phyloP scores from a whole-genome alignment of 2,113 vertebrate species.

The Sebastes fasciatus region DNA sequence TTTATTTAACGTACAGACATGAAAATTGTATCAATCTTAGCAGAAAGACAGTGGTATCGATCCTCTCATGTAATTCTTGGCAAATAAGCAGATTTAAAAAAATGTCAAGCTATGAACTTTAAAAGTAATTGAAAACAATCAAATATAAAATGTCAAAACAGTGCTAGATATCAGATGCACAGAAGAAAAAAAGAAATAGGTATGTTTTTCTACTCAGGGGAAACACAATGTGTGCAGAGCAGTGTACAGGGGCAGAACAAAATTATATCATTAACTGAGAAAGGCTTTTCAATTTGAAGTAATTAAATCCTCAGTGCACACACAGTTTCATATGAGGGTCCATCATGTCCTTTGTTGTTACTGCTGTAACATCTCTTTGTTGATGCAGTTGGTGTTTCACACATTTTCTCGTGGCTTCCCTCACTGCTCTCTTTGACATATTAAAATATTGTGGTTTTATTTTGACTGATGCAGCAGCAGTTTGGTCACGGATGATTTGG shows the following conservation, averaged over 20 bases:
- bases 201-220: not conserved
- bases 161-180: not conserved
- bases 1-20: too few relatives aligned
- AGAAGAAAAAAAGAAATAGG: not conserved
- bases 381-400: not conserved
- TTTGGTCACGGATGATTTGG: slow-evolving; percentile 17
- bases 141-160: not conserved
- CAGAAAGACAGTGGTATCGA: too few relatives aligned
- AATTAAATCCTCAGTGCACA: not conserved
- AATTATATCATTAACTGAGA: not conserved
- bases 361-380: not conserved
- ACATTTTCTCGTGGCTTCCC: not conserved
- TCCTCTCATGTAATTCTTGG: too few relatives aligned
- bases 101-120: not conserved
- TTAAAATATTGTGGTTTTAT: not conserved
- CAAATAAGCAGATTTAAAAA: not conserved
- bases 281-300: not conserved
- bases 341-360: not conserved
- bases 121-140: not conserved
- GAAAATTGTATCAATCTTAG: too few relatives aligned
- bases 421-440: not conserved
- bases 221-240: not conserved
- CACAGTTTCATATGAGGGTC: too few relatives aligned
- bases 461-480: not conserved
- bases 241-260: not conserved